These are phyloP conservation scores for Rattus norvegicus DNA, from an alignment of 2,113 vertebrate genomes.

Conservation along the genomic window GRCr8 NC_086026.1:81450001-81450500, in stretches of 20 bases:
- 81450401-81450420: conserved; percentile 94
- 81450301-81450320: conserved; percentile 87
- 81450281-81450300: conserved; percentile 90
- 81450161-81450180: conserved; percentile 11
- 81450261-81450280: conserved; percentile 66
- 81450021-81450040: not conserved
- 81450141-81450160: not conserved
- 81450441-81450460: conserved; percentile 85
- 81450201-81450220: conserved; percentile 20
- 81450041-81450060: not conserved
- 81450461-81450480: conserved; percentile 90
- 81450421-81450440: conserved; percentile 93
- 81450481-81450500: conserved; percentile 89
- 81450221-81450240: not conserved
- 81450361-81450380: conserved; percentile 88
- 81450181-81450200: not conserved
- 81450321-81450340: conserved; percentile 91
- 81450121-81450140: not conserved
- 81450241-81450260: conserved; percentile 17
- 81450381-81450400: conserved; percentile 87
- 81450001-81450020: not conserved
- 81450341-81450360: conserved; percentile 91
- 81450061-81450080: not conserved
- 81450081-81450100: not conserved
- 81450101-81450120: not conserved